Evolutionary conservation across 2,888 invertebrate species (phyloP), one percentile per base, ranked within the genome.

Genomic region (Megastigmus dorsalis): DNA sequence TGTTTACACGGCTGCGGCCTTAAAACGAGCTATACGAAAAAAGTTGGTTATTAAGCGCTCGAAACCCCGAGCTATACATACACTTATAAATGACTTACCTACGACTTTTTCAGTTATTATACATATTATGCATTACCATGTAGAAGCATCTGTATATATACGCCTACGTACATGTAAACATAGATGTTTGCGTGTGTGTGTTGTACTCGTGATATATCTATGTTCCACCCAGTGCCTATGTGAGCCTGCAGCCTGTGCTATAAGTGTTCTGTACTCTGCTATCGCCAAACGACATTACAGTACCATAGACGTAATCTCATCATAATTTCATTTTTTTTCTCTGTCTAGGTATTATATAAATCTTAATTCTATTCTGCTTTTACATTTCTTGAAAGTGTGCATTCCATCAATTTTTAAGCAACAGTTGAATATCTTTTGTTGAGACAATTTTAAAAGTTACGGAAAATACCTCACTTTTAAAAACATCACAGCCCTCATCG

Each of bases 211-310:
- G 45, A 45, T 45, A n/a, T 48, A 67, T 57, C 57, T 55, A 67
- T 67, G 67, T 67, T 67, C 7, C n/a, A n/a, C n/a, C 52, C 26
- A 52, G 38, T 65, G 38, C 18, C 41, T 50, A 33, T n/a, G n/a
- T n/a, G n/a, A n/a, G n/a, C n/a, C 20, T 26, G 48, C 15, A 41
- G n/a, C 28, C n/a, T 66, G 66, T 63, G 75, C 77, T 74, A 69
- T 72, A 63, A 63, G 65, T 77, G 76, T 75, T 41, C 59, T 70
- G 30, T 68, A 57, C 57, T 45, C 50, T 23, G 57, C 60, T 38
- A n/a, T 36, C 33, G 43, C 20, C n/a, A 65, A 45, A 36, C 38
- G 9, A 23, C 38, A 38, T 57, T 38, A 57, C 23, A 13, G 5
- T 20, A 38, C 23, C 6, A 23, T 3, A 7, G 33, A 9, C 23